Evolutionary conservation across 2,113 vertebrate genomes (phyloP).

Genomic region (Mionectes macconnelli): DNA sequence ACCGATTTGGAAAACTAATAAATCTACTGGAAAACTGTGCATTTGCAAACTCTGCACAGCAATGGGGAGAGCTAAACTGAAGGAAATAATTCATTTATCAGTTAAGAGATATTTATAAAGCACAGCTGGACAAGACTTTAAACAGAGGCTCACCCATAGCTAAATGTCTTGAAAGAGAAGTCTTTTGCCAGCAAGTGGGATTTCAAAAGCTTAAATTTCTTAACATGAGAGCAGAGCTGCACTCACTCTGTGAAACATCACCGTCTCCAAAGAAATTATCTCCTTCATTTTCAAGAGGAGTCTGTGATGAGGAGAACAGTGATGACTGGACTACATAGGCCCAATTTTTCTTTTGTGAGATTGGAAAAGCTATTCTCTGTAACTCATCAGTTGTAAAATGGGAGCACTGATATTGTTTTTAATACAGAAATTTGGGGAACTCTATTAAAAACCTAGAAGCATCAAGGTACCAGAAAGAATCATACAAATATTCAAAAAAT

Average conservation of each 20-base stretch:
- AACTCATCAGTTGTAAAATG: not conserved
- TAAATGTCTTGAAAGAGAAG: not conserved
- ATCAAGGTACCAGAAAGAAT: not conserved
- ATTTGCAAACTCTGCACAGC: not conserved
- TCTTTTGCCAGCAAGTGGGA: not conserved
- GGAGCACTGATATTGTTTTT: not conserved
- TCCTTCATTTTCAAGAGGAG: not conserved
- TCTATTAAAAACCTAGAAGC: not conserved
- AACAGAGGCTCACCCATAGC: not conserved
- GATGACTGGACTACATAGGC: not conserved
- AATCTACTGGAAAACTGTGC: not conserved
- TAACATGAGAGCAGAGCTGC: not conserved
- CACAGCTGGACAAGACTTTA: constrained; percentile 37
- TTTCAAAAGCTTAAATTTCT: constrained; percentile 31
- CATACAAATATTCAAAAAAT: not conserved
- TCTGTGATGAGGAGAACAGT: not conserved
- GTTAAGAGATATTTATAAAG: constrained; percentile 39
- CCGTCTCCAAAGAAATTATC: not conserved
- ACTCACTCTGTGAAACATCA: not conserved
- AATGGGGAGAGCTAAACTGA: not conserved
- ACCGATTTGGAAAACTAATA: not conserved
- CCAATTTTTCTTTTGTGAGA: not conserved
- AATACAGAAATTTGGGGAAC: not conserved
- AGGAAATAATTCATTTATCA: constrained; percentile 48
- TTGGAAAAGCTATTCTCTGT: not conserved